Conservation (phyloP, 2,113 vertebrate species). For the Colius striatus region DNA sequence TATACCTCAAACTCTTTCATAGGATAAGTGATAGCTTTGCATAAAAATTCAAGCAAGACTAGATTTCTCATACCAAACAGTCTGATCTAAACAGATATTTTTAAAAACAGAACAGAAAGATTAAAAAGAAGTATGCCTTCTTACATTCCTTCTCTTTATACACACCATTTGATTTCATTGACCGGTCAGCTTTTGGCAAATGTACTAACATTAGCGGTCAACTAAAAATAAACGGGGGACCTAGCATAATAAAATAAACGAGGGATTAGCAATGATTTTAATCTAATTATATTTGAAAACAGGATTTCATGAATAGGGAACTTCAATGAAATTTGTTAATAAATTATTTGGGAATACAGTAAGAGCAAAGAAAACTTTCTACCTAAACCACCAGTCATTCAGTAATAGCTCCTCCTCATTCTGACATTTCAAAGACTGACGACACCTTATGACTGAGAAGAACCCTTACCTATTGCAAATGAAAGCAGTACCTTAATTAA, state of each 20-base stretch:
- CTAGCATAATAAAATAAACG: neutral
- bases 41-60: neutral
- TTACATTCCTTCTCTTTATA: neutral
- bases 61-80: neutral
- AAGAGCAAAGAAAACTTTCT: conserved; percentile 6
- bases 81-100: neutral
- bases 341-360: neutral
- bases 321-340: neutral
- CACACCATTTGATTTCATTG: neutral
- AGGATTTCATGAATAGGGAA: neutral
- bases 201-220: neutral
- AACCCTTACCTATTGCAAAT: neutral
- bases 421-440: neutral
- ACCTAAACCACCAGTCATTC: neutral
- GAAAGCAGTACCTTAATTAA: neutral
- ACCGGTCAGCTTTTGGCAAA: neutral
- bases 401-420: neutral
- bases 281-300: neutral
- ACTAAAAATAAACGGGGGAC: neutral
- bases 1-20: neutral
- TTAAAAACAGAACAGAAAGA: neutral
- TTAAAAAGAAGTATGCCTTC: neutral
- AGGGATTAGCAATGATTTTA: neutral
- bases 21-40: neutral
- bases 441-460: neutral